Evolutionary conservation across 1,140 invertebrate genomes (phyloP).

Genomic region (Trachymyrmex cornetzi): DNA sequence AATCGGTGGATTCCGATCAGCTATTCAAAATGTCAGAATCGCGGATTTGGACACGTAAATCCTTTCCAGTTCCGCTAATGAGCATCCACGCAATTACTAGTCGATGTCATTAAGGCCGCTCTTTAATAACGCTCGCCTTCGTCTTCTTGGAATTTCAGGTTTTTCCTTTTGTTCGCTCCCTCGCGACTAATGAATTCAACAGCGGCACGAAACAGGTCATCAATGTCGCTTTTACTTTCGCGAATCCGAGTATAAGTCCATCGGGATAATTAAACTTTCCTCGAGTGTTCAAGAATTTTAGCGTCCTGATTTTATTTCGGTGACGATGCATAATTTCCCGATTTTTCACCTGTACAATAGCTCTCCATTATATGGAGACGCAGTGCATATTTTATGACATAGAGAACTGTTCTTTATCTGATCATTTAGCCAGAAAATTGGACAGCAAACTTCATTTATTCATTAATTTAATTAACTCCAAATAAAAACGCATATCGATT

Average conservation of each 20-base stretch:
- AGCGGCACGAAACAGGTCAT: conserved; percentile 33
- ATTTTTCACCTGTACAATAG: not conserved
- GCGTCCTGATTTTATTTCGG: not conserved
- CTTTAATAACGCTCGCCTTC: conserved; percentile 14
- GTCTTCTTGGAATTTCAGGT: conserved; percentile 4
- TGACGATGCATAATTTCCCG: not conserved
- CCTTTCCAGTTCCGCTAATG: conserved; percentile 2
- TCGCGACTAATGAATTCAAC: conserved; percentile 48
- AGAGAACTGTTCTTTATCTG: not conserved
- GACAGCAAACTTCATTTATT: not conserved
- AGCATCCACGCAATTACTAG: conserved; percentile 33
- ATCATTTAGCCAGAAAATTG: not conserved
- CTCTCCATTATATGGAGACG: not conserved
- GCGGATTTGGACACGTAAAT: not conserved
- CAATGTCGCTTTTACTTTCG: conserved; percentile 4
- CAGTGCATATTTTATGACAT: not conserved
- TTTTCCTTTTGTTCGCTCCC: not conserved
- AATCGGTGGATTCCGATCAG: not conserved
- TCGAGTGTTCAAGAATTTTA: not conserved
- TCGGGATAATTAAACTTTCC: conserved; percentile 10
- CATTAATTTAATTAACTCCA: not conserved
- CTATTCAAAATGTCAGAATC: not conserved
- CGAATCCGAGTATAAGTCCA: not conserved
- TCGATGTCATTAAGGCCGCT: conserved; percentile 37
- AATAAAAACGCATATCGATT: not conserved